phyloP scores from a whole-genome alignment of 1,140 invertebrate genomes.

The Samia ricini region DNA sequence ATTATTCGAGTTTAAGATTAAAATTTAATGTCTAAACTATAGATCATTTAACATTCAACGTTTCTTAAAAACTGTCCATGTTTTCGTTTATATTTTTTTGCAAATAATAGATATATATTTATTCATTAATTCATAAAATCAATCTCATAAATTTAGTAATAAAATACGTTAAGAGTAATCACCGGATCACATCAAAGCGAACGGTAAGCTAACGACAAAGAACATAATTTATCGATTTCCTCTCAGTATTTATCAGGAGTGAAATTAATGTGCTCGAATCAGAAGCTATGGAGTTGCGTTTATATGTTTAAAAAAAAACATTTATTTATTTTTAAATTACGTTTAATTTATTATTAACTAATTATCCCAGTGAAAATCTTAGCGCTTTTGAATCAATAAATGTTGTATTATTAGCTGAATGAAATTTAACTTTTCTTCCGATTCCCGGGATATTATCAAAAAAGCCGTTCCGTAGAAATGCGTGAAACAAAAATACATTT shows the following conservation, averaged over 20 bases:
- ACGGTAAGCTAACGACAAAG: not conserved
- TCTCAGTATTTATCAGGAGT: not conserved
- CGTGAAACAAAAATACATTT: no score
- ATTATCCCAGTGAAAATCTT: no score
- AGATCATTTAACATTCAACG: not conserved
- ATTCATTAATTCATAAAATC: not conserved
- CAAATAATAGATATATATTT: not conserved
- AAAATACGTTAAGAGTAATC: slow-evolving; percentile 2
- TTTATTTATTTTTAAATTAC: not conserved
- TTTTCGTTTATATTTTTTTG: no score
- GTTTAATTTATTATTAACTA: no score
- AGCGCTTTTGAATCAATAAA: no score
- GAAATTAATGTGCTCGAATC: not conserved
- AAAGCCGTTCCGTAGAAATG: no score
- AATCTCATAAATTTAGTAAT: slow-evolving; percentile 11
- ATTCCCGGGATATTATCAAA: no score
- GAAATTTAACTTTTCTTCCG: no score
- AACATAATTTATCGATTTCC: slow-evolving; percentile 10
- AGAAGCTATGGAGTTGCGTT: not conserved
- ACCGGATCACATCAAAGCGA: slow-evolving; percentile 3
- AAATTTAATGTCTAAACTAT: not conserved
- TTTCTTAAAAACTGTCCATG: not conserved
- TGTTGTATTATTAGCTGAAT: no score
- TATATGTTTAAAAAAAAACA: not conserved
- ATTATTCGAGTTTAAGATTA: not conserved